These are phyloP conservation scores for Conomelus anceps DNA, from an alignment of 2,888 invertebrate species.

Conservation along the genomic window DNA sequence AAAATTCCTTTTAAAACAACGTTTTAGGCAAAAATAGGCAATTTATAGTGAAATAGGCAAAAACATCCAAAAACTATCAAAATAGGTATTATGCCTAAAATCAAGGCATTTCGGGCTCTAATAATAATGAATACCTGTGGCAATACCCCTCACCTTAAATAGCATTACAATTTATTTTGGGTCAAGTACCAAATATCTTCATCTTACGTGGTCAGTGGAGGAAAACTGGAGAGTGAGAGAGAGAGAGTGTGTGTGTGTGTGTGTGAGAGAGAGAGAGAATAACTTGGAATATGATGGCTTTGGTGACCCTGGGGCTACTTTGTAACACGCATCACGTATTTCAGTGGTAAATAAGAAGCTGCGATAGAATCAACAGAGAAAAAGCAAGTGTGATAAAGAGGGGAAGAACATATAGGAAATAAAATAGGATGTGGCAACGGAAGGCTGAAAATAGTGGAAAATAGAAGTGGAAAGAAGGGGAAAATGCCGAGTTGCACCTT, in stretches of 20 bases:
- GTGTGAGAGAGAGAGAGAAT: too few relatives aligned
- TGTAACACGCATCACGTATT: neutral
- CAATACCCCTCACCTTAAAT: too few relatives aligned
- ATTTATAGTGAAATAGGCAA: too few relatives aligned
- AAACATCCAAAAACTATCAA: too few relatives aligned
- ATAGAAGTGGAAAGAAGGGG: neutral
- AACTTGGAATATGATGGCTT: neutral
- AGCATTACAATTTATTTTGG: neutral
- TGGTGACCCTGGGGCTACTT: neutral
- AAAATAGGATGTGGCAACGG: neutral
- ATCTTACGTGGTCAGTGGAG: neutral
- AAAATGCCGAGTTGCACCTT: neutral
- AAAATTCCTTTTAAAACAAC: too few relatives aligned
- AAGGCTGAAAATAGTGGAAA: neutral
- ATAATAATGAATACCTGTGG: too few relatives aligned
- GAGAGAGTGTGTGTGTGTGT: too few relatives aligned
- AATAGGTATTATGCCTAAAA: too few relatives aligned
- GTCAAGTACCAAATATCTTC: too few relatives aligned
- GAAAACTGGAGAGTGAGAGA: neutral
- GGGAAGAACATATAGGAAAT: neutral
- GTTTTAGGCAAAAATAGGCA: too few relatives aligned
- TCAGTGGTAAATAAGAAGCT: neutral
- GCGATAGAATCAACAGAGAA: neutral
- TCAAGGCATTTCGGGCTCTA: too few relatives aligned
- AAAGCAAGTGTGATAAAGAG: neutral